These are phyloP conservation scores for Eupithecia vulgata DNA, from an alignment of 2,888 invertebrate species.

Conservation along the genomic window DNA sequence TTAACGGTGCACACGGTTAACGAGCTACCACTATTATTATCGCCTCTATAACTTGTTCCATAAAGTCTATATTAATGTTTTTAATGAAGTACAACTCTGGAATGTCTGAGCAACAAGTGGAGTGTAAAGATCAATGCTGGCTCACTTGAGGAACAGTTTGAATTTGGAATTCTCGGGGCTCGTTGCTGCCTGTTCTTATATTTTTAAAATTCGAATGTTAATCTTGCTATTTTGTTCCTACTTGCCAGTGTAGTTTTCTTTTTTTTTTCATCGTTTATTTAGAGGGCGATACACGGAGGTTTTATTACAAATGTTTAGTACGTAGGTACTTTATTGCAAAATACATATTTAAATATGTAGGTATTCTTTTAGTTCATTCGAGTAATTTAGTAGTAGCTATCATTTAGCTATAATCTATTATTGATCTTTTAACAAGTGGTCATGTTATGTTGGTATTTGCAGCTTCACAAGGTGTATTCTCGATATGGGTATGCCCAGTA, in stretches of 20 bases:
- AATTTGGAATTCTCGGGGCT: neutral
- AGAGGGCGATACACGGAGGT: neutral
- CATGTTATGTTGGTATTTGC: constrained; percentile 28
- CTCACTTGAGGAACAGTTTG: constrained; percentile 30
- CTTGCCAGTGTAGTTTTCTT: neutral
- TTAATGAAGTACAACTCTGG: constrained; percentile 34
- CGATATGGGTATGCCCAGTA: constrained; percentile 23
- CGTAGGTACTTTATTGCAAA: neutral
- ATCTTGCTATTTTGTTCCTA: neutral
- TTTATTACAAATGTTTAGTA: neutral
- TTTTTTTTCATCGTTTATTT: neutral
- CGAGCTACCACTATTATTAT: constrained; percentile 13
- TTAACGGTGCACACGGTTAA: constrained; percentile 23
- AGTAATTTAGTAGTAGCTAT: neutral
- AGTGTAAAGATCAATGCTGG: constrained; percentile 64
- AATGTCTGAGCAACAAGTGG: constrained; percentile 57
- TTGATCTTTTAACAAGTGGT: constrained; percentile 4
- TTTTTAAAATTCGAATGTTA: neutral
- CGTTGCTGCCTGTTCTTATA: neutral
- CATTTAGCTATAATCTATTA: neutral
- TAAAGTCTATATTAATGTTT: constrained; percentile 21
- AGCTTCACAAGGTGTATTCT: constrained; percentile 39
- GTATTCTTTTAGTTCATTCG: neutral
- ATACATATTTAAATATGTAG: neutral
- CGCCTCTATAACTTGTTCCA: constrained; percentile 17